Conservation (phyloP, 2,888 invertebrate species). For the Eristalis intricaria region DNA sequence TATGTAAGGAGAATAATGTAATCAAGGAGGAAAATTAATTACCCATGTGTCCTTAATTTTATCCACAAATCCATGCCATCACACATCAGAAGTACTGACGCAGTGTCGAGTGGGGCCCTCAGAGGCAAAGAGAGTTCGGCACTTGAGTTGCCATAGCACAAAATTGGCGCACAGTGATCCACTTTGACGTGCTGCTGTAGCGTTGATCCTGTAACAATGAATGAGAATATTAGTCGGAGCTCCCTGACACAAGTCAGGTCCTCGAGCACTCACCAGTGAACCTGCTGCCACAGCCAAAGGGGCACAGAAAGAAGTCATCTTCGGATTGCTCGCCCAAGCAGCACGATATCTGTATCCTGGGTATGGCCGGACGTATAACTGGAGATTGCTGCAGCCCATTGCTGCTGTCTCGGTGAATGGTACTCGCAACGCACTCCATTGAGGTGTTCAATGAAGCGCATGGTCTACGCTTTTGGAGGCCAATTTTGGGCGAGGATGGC, state of each 20-base stretch:
- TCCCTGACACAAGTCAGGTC: background rate
- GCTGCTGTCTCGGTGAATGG: constrained; percentile 3
- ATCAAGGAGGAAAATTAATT: constrained; percentile 64
- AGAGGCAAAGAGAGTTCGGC: constrained; percentile 75
- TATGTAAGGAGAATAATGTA: constrained; percentile 35
- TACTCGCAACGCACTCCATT: constrained; percentile 64
- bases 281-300: constrained; percentile 62
- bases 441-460: constrained; percentile 64
- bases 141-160: constrained; percentile 73
- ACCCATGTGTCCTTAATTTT: constrained; percentile 74
- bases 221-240: constrained; percentile 26
- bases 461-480: constrained; percentile 54
- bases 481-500: constrained; percentile 31
- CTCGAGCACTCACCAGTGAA: constrained; percentile 64
- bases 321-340: constrained; percentile 32
- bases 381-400: constrained; percentile 44
- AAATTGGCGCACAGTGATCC: constrained; percentile 74
- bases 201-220: constrained; percentile 67
- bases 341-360: constrained; percentile 46
- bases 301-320: constrained; percentile 60
- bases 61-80: constrained; percentile 75
- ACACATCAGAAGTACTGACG: constrained; percentile 73
- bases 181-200: constrained; percentile 74
- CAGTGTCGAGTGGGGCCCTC: constrained; percentile 74
- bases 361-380: constrained; percentile 29